Conservation (phyloP, 2,113 vertebrate species). For the Emydocephalus ijimae region DNA sequence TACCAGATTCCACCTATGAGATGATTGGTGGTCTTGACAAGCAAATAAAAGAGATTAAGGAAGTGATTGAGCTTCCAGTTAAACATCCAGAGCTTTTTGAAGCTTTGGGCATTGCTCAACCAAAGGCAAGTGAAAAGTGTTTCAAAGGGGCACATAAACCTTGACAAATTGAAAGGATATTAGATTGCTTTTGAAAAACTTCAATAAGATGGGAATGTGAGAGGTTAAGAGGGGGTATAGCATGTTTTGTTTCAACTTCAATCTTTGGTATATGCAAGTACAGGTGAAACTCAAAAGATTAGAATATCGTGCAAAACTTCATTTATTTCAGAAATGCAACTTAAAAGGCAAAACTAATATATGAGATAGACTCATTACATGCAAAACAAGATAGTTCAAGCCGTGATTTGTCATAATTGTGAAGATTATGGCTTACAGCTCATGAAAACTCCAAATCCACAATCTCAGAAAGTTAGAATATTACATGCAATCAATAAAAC, state of each 20-base stretch:
- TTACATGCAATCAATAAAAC: too few relatives aligned
- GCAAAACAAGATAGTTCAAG: too few relatives aligned
- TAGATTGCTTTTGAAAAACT: background rate
- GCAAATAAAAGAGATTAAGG: slow-evolving; percentile 99
- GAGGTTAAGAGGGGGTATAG: background rate
- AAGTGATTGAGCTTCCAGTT: slow-evolving; percentile 95
- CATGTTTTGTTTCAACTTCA: background rate
- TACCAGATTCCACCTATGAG: slow-evolving; percentile 96
- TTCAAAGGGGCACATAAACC: background rate
- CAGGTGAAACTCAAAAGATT: too few relatives aligned
- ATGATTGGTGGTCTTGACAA: slow-evolving; percentile 99
- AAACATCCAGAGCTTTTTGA: slow-evolving; percentile 98
- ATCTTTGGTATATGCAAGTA: too few relatives aligned
- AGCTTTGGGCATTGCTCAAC: slow-evolving; percentile 94
- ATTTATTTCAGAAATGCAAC: too few relatives aligned
- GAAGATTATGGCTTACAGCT: too few relatives aligned
- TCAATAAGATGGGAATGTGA: background rate
- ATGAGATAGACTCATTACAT: too few relatives aligned
- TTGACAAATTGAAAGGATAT: background rate
- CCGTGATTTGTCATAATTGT: too few relatives aligned
- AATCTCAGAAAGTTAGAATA: too few relatives aligned
- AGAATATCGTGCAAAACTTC: too few relatives aligned
- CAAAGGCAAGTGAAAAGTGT: slow-evolving; percentile 75
- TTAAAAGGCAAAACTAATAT: too few relatives aligned
- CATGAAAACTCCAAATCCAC: too few relatives aligned